phyloP scores from a whole-genome alignment of 1,140 invertebrate species.

The Andricus grossulariae region DNA sequence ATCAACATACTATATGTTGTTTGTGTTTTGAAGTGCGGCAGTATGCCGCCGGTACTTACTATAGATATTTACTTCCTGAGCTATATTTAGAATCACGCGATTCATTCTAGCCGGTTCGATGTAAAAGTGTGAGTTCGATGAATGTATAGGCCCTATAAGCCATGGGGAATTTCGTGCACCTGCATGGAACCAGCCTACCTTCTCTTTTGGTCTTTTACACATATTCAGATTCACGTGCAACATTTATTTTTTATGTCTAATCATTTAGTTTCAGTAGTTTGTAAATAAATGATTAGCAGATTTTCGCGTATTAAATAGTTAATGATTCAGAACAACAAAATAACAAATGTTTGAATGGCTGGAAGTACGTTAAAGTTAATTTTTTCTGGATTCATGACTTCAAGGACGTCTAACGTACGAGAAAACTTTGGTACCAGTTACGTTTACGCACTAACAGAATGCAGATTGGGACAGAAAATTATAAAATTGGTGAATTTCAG shows the following conservation, averaged over 20 bases:
- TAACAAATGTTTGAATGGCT: no score
- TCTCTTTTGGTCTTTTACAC: constrained; percentile 3
- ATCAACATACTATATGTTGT: constrained; percentile 31
- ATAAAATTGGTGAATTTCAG: no score
- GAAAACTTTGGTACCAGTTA: no score
- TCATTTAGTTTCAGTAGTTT: no score
- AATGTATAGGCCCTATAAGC: neutral
- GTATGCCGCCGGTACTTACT: constrained; percentile 41
- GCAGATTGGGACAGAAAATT: no score
- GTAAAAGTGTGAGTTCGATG: constrained; percentile 1
- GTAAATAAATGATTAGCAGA: no score
- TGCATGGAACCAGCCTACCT: constrained; percentile 38
- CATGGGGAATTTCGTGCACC: constrained; percentile 36
- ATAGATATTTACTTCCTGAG: constrained; percentile 38
- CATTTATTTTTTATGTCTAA: neutral
- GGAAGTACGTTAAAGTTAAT: no score
- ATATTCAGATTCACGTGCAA: neutral
- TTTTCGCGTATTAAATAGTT: no score
- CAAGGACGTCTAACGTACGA: no score
- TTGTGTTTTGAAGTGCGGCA: constrained; percentile 44
- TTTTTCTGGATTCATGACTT: no score
- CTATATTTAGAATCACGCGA: constrained; percentile 41
- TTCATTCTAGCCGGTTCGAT: constrained; percentile 6
- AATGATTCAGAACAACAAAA: no score
- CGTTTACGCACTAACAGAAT: no score